Evolutionary conservation across 2,797 vertebrate genomes (phyloP).

Genomic region (Microctenopoma stevenorrisi): DNA sequence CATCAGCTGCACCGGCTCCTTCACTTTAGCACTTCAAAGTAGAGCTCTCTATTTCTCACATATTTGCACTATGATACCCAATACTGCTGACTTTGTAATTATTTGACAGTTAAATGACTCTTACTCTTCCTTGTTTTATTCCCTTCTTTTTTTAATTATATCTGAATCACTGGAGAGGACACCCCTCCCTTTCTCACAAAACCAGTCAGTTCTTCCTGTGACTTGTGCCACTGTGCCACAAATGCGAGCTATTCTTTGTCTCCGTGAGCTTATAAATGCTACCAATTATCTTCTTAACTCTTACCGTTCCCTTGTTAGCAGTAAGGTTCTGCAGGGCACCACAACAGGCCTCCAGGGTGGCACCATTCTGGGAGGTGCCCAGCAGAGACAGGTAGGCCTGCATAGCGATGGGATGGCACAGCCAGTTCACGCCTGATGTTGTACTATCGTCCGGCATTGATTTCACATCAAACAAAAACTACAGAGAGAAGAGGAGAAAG

Average conservation of each 20-base stretch:
- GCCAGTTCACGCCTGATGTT: constrained; percentile 84
- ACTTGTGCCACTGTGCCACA: constrained; percentile 3
- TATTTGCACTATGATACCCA: not conserved
- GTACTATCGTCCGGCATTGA: constrained; percentile 75
- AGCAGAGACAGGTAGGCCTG: constrained; percentile 89
- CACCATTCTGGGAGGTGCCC: constrained; percentile 84
- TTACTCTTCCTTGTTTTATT: not conserved
- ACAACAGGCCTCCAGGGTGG: constrained; percentile 89
- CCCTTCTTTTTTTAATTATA: not conserved
- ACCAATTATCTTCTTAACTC: constrained; percentile 19
- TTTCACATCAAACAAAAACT: constrained; percentile 74
- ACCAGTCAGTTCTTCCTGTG: not conserved
- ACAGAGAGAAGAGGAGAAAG: constrained; percentile 28
- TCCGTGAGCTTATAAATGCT: not conserved
- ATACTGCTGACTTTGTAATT: not conserved
- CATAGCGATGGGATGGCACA: constrained; percentile 88
- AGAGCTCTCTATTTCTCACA: not conserved
- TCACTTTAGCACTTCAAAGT: not conserved
- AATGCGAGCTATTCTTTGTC: not conserved
- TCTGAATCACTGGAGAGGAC: not conserved
- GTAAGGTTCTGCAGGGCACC: constrained; percentile 96
- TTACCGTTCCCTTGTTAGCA: constrained; percentile 85
- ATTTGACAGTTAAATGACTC: not conserved
- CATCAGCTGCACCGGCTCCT: not conserved
- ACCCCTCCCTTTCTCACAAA: constrained; percentile 15